A percentile compares a stretch with the other conserved stretches of the same genome.
Evolutionary conservation across 2,113 vertebrate species (phyloP).

Genomic region (Bubo bubo): DNA sequence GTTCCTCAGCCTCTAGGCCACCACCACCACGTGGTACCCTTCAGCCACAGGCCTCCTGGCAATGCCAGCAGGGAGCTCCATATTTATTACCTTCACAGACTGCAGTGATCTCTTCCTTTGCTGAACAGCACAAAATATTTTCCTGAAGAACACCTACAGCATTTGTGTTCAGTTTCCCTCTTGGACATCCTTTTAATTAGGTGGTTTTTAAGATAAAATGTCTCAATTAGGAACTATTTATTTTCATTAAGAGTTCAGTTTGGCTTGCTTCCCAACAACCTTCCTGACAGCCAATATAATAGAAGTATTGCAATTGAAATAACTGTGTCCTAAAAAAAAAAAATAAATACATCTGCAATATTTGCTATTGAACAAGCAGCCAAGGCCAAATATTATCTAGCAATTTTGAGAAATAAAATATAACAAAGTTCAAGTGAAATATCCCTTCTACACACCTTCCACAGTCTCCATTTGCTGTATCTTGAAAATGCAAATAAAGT

Average conservation of each 20-base stretch:
- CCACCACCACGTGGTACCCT: not conserved
- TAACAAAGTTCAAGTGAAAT: not conserved
- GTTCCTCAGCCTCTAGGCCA: not conserved
- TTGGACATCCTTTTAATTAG: not conserved
- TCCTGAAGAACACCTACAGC: not conserved
- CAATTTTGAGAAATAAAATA: not conserved
- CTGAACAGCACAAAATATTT: not conserved
- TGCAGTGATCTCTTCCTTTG: not conserved
- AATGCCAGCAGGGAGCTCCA: not conserved
- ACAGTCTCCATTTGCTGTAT: not conserved
- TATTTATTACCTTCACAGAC: too few relatives aligned
- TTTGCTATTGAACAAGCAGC: not conserved
- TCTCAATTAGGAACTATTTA: not conserved
- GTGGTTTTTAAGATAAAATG: not conserved
- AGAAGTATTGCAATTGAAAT: not conserved
- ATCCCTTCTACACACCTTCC: not conserved
- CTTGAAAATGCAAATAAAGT: not conserved
- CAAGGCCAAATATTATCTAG: not conserved
- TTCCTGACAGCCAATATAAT: not conserved
- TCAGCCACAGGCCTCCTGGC: not conserved
- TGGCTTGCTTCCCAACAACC: not conserved
- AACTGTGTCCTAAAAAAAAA: not conserved
- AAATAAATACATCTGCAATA: not conserved
- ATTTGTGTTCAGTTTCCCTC: not conserved
- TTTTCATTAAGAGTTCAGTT: not conserved